Conservation (phyloP, 2,888 invertebrate species). For the Malthinus seriepunctatus region DNA sequence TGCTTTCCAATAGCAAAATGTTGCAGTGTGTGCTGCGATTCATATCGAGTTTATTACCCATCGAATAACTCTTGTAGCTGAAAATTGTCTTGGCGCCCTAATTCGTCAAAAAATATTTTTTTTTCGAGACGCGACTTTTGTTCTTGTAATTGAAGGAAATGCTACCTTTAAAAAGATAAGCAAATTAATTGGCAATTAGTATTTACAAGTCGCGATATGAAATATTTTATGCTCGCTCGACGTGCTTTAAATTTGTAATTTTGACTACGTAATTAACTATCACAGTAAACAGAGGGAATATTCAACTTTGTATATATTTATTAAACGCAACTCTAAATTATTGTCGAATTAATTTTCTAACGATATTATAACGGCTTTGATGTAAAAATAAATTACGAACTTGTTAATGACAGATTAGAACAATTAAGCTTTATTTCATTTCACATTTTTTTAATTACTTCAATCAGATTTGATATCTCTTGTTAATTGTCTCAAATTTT, state of each 20-base stretch:
- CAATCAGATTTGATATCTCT: no score
- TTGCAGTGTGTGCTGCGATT: slow-evolving; percentile 41
- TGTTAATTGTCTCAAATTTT: no score
- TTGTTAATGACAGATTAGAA: no score
- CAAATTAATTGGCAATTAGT: slow-evolving; percentile 41
- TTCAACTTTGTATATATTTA: slow-evolving; percentile 9
- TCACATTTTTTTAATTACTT: no score
- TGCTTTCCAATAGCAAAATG: slow-evolving; percentile 35
- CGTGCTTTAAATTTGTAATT: slow-evolving; percentile 41
- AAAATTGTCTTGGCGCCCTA: slow-evolving; percentile 19
- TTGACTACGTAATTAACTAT: slow-evolving; percentile 41
- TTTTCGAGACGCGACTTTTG: background rate
- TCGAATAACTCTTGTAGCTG: slow-evolving; percentile 24
- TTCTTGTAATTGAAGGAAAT: slow-evolving; percentile 4
- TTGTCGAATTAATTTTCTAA: slow-evolving; percentile 6
- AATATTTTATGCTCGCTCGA: slow-evolving; percentile 41
- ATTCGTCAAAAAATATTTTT: slow-evolving; percentile 10
- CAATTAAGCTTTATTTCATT: no score
- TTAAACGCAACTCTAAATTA: slow-evolving; percentile 7
- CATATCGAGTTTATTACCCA: slow-evolving; percentile 45
- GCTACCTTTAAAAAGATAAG: slow-evolving; percentile 23
- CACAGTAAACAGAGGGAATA: slow-evolving; percentile 16
- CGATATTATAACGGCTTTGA: background rate
- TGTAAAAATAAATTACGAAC: background rate
- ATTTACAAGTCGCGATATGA: slow-evolving; percentile 32